Conservation (phyloP, 2,888 invertebrate genomes). For the Machimus atricapillus region DNA sequence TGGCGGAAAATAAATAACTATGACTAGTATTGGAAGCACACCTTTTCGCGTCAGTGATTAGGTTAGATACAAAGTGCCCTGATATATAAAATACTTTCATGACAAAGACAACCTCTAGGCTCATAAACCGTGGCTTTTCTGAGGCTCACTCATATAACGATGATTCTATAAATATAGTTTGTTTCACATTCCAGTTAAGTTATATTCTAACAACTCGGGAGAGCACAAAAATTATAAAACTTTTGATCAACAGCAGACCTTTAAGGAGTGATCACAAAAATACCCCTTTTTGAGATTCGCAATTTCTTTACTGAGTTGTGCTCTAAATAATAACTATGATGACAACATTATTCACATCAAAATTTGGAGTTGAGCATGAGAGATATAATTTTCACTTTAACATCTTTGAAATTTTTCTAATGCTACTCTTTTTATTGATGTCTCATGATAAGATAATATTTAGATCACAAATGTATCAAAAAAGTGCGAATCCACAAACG, state of each 20-base stretch:
- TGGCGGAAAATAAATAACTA: slow-evolving; percentile 78
- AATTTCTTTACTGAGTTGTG: too few relatives aligned
- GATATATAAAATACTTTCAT: background rate
- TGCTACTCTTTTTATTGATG: too few relatives aligned
- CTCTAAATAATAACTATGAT: too few relatives aligned
- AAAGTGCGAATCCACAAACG: too few relatives aligned
- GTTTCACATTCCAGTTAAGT: slow-evolving; percentile 26
- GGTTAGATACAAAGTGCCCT: slow-evolving; percentile 17
- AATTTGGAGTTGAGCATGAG: too few relatives aligned
- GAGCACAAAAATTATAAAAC: background rate
- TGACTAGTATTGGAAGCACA: slow-evolving; percentile 63
- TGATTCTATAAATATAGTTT: background rate
- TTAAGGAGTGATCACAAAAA: background rate
- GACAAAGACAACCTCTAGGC: slow-evolving; percentile 1
- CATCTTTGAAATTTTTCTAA: too few relatives aligned
- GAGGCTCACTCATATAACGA: background rate
- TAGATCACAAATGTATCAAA: too few relatives aligned
- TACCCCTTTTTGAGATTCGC: too few relatives aligned
- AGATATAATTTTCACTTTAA: too few relatives aligned
- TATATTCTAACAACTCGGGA: background rate
- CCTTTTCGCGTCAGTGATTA: slow-evolving; percentile 45
- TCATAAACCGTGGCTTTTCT: slow-evolving; percentile 10
- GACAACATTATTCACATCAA: too few relatives aligned
- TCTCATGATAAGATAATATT: too few relatives aligned
- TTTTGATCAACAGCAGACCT: background rate